Evolutionary conservation across 1,140 invertebrate genomes (phyloP), one percentile per base, ranked within the genome.

Genomic region (Rhynchophorus ferrugineus): DNA sequence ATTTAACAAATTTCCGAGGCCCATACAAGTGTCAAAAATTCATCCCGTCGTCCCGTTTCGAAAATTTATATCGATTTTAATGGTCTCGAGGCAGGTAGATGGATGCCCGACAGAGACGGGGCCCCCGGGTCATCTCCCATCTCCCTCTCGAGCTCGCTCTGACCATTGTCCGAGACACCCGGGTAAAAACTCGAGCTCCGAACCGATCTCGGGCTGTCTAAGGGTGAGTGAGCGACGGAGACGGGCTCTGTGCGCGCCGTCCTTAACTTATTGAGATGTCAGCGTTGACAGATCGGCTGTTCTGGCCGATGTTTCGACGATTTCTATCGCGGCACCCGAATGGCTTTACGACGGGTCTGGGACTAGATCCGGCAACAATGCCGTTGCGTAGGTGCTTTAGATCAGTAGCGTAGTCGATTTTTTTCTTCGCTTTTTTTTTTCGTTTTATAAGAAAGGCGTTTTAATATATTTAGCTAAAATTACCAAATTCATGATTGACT

Each of bases 1-100:
- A 50, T 50, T 50, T 50, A 50, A 50, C 48, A 50, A 50, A 50
- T 50, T 50, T 50, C 48, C 48, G 37, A 20, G 19, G 14, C 48
- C 48, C 21, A 20, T 39, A 50, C 48, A 50, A 50, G 48, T 50
- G 48, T 50, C 48, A 50, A 50, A 43, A 50, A 50, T 42, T 50
- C 43, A 49, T 49, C 39, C 35, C 20, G 8, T 6, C 33, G 46
- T 33, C 48, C 22, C 16, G 17, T n/a, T 6, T 5, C 5, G 24
- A 29, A 50, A 50, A 50, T 50, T 50, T 50, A 50, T 50, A 38
- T 43, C 20, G 38, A 21, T 34, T 42, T 42, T 49, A 49, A 49
- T 49, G 47, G n/a, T n/a, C n/a, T n/a, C n/a, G n/a, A n/a, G n/a
- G n/a, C n/a, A n/a, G n/a, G n/a, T n/a, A n/a, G n/a, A n/a, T n/a